phyloP scores from a whole-genome alignment of 1,140 invertebrate genomes.

The Glomeris maerens region DNA sequence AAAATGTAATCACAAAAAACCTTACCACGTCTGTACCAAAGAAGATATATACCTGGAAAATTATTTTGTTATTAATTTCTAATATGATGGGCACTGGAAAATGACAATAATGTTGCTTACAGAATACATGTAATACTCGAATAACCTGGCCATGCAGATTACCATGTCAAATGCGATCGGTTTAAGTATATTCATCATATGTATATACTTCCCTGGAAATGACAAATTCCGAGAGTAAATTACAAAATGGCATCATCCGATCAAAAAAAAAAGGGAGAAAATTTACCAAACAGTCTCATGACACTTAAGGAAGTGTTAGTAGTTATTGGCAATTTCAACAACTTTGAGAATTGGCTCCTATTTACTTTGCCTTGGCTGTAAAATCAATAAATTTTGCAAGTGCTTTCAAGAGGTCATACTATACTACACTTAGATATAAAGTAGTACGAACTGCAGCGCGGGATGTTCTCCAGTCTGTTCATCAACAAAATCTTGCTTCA shows the following conservation, averaged over 20 bases:
- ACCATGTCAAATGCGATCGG: constrained; percentile 86
- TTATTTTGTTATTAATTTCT: constrained; percentile 6
- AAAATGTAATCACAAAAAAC: constrained; percentile 15
- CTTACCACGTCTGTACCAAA: constrained; percentile 62
- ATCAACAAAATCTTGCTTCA: constrained; percentile 51
- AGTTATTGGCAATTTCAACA: constrained; percentile 42
- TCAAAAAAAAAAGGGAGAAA: constrained; percentile 32
- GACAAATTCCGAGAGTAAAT: no score
- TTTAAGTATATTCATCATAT: constrained; percentile 80
- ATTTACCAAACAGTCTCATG: constrained; percentile 74
- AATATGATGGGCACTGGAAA: constrained; percentile 13
- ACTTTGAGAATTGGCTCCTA: no score
- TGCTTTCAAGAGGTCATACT: no score
- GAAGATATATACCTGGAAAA: constrained; percentile 54
- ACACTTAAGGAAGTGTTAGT: constrained; percentile 91
- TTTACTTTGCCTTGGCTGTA: neutral
- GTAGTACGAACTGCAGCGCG: no score
- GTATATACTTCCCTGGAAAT: constrained; percentile 45
- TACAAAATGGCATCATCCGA: no score
- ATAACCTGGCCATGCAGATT: constrained; percentile 77
- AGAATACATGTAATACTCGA: constrained; percentile 87
- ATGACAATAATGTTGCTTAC: constrained; percentile 27
- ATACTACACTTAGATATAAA: no score
- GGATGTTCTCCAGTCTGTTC: constrained; percentile 35
- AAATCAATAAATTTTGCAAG: no score